phyloP scores from a whole-genome alignment of 2,113 vertebrate species.

The Xiphorhynchus elegans region DNA sequence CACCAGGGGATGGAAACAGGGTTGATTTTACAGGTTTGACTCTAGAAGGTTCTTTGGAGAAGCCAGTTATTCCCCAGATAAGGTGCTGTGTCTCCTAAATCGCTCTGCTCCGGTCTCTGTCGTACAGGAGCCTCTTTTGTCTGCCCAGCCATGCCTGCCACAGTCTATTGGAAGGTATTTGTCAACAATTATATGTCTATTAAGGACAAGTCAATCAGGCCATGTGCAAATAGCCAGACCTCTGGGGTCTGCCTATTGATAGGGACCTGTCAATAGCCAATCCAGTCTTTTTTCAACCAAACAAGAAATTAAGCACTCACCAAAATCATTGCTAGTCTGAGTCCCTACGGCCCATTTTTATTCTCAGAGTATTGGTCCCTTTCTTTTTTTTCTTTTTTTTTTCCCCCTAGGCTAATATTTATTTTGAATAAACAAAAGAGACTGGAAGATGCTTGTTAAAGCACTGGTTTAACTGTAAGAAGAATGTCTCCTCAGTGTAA shows the following conservation, averaged over 20 bases:
- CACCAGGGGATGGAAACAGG: neutral
- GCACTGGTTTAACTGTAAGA: slow-evolving; percentile 15
- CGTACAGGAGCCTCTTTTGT: slow-evolving; percentile 57
- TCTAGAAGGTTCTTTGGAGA: neutral
- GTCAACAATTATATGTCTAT: slow-evolving; percentile 99
- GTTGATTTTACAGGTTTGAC: neutral
- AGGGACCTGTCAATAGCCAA: slow-evolving; percentile 88
- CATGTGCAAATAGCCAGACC: slow-evolving; percentile 89
- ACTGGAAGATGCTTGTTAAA: neutral
- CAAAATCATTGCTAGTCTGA: slow-evolving; percentile 68
- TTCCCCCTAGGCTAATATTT: neutral
- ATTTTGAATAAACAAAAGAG: slow-evolving; percentile 48
- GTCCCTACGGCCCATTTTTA: slow-evolving; percentile 7
- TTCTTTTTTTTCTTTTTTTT: neutral
- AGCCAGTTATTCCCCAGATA: neutral
- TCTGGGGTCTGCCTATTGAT: slow-evolving; percentile 88
- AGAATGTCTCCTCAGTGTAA: slow-evolving; percentile 19
- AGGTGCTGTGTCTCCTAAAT: neutral
- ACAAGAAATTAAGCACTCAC: slow-evolving; percentile 79
- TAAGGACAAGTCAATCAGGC: slow-evolving; percentile 97
- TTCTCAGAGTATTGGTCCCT: neutral
- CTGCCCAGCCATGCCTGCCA: slow-evolving; percentile 67
- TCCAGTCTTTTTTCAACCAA: slow-evolving; percentile 84
- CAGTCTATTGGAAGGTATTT: slow-evolving; percentile 95
- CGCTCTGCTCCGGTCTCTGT: neutral